phyloP scores from a whole-genome alignment of 2,888 invertebrate species.

The Entomobrya proxima region DNA sequence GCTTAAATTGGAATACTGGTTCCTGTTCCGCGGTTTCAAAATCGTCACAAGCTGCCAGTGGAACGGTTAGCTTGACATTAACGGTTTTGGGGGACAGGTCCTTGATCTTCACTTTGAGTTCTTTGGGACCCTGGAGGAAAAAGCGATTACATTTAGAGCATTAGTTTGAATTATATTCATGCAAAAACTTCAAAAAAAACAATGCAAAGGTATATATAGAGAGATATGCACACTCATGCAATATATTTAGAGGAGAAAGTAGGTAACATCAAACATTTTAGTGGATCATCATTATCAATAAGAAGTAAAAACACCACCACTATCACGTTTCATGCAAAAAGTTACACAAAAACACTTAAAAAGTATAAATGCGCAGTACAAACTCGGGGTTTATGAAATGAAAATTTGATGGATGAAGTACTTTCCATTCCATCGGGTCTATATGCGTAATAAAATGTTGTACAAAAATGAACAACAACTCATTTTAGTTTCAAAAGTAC shows the following conservation, averaged over 20 bases:
- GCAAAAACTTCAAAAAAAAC: neutral
- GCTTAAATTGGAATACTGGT: constrained; percentile 73
- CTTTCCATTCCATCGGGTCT: neutral
- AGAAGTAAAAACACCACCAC: constrained; percentile 6
- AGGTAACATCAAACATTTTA: neutral
- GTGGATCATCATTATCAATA: neutral
- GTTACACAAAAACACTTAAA: constrained; percentile 15
- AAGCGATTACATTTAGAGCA: neutral
- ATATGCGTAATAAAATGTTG: neutral
- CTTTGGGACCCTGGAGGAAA: constrained; percentile 66
- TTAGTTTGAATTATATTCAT: neutral
- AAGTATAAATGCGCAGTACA: too few species aligned
- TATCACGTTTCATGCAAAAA: neutral
- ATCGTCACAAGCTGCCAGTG: constrained; percentile 61
- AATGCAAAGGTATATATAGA: too few species aligned
- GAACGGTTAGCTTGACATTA: constrained; percentile 57
- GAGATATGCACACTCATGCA: neutral
- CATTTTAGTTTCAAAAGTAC: neutral
- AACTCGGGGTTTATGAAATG: too few species aligned
- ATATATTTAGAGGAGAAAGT: neutral
- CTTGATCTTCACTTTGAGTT: constrained; percentile 73
- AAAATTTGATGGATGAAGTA: neutral
- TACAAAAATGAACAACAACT: neutral
- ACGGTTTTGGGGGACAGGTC: constrained; percentile 70
- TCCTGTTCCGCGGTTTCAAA: constrained; percentile 68